Evolutionary conservation across 2,113 vertebrate genomes (phyloP).

Genomic region (Alexandromys fortis): DNA sequence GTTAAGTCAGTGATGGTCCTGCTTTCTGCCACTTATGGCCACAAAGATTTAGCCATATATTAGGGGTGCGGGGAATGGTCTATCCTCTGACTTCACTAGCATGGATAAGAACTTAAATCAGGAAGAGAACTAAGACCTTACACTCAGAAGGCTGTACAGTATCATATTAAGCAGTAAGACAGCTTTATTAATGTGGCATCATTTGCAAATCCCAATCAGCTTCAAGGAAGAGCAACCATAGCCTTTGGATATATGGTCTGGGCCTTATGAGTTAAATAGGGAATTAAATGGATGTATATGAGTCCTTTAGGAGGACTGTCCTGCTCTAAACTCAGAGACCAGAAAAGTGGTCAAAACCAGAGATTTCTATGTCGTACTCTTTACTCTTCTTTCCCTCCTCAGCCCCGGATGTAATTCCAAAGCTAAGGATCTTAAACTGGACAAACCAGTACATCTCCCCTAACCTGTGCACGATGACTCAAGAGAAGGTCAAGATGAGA

Average conservation of each 20-base stretch:
- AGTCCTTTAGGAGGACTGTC: background rate
- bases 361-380: background rate
- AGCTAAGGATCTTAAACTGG: background rate
- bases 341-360: slow-evolving; percentile 16
- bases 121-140: background rate
- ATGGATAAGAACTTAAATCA: background rate
- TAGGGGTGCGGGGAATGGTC: background rate
- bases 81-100: background rate
- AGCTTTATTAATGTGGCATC: background rate
- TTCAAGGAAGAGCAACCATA: slow-evolving; percentile 1
- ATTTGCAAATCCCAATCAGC: background rate
- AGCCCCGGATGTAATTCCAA: slow-evolving; percentile 26
- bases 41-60: background rate
- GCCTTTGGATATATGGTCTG: background rate
- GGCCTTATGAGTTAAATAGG: background rate
- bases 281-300: background rate
- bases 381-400: background rate
- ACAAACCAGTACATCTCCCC: background rate
- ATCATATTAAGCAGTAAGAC: background rate
- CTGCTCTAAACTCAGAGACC: background rate
- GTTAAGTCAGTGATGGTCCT: background rate
- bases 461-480: background rate
- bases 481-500: slow-evolving; percentile 24
- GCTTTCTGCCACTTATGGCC: background rate
- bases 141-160: background rate